A percentile compares a stretch with the other conserved stretches of the same genome.
Conservation (phyloP, 2,113 vertebrate species). For the Ptilonorhynchus violaceus region DNA sequence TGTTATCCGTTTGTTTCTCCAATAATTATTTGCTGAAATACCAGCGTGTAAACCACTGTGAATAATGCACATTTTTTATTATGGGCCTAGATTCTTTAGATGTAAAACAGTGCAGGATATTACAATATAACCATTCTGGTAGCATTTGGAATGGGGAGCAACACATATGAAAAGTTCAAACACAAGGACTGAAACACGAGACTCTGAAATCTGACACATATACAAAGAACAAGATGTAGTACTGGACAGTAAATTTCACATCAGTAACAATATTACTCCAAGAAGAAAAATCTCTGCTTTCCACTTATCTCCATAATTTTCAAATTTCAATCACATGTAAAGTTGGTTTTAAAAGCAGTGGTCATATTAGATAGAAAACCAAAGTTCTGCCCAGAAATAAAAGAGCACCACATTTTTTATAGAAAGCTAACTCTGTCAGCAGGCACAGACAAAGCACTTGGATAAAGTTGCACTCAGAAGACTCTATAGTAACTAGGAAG, state of each 20-base stretch:
- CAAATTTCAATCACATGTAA: slow-evolving; percentile 5
- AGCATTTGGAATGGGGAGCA: slow-evolving; percentile 12
- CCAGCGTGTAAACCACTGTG: neutral
- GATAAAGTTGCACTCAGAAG: neutral
- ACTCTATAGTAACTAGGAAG: neutral
- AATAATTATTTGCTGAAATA: neutral
- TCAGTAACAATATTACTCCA: neutral
- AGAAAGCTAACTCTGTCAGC: neutral
- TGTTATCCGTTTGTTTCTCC: neutral
- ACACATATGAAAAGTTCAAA: slow-evolving; percentile 10
- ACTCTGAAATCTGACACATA: neutral
- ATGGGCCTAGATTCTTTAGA: neutral
- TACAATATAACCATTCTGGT: neutral
- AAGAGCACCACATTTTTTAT: neutral
- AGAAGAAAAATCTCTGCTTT: neutral
- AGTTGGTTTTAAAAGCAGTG: neutral
- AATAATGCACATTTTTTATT: neutral
- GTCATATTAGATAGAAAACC: neutral
- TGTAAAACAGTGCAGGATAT: neutral
- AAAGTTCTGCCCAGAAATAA: neutral
- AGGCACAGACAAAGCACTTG: neutral
- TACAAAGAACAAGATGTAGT: neutral
- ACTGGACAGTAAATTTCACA: slow-evolving; percentile 6
- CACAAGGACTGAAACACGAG: neutral
- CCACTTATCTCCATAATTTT: neutral